Percentiles rank a stretch among this genome's conserved stretches.
Conservation (phyloP, 2,113 vertebrate species). For the Progne subis region DNA sequence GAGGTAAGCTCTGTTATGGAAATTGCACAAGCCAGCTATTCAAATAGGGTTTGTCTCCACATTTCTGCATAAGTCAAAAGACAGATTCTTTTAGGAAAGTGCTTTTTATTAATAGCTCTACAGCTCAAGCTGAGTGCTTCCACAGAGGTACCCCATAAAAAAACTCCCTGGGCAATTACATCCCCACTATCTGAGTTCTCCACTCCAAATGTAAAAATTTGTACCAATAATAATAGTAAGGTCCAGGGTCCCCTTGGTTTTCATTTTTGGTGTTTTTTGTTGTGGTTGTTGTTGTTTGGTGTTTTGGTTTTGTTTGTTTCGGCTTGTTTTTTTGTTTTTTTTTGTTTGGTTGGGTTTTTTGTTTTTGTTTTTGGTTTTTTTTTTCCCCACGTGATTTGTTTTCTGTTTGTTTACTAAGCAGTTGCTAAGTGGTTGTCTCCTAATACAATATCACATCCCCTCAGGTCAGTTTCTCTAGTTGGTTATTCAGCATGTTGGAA, state of each 20-base stretch:
- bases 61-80: neutral
- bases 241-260: neutral
- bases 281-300: no score
- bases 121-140: neutral
- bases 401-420: neutral
- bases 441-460: neutral
- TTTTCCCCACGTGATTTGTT: neutral
- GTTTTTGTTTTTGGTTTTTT: neutral
- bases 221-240: neutral
- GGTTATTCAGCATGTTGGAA: neutral
- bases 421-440: neutral
- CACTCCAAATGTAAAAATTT: neutral
- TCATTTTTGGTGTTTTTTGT: neutral
- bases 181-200: neutral
- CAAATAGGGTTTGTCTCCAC: neutral
- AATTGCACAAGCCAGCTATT: neutral
- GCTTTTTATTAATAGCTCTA: neutral
- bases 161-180: neutral
- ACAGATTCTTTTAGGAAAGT: neutral
- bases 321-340: no score
- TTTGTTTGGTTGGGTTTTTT: no score
- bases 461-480: neutral
- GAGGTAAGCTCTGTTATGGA: neutral
- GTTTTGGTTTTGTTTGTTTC: no score
- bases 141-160: neutral